Evolutionary conservation across 2,113 vertebrate species (phyloP), one percentile per base, ranked within the genome.

Genomic region (Eulacestoma nigropectus): DNA sequence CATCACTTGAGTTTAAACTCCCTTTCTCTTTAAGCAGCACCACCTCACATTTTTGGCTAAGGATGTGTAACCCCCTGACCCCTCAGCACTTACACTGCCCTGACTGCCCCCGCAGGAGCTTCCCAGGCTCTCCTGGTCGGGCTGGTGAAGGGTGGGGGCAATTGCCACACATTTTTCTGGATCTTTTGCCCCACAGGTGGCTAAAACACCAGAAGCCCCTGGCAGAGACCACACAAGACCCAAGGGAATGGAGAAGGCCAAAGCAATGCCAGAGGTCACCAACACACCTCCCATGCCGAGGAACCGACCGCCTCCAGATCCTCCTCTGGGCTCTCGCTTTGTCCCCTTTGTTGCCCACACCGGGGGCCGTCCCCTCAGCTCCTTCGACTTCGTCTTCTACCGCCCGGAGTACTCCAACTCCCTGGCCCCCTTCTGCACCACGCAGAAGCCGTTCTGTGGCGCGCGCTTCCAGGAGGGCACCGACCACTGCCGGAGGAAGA

Each of bases 361-460:
- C 2, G 63, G 77, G 47, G 89, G 77, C 15, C 26, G 4, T 6
- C 84, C 78, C 11, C 76, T 35, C 0, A 56, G 90, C 50, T 84
- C 74, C 41, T 78, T 94, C 46, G 47, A 10, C 16, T 97, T 98
- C 76, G 35, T 62, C 10, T 97, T 98, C 95, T 97, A 98, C 89
- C 95, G 10, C 5, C 65, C 63, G 0, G 57, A 64, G 11, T 70
- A 25, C n/a, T 52, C 97, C 91, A 98, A 97, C 94, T 97, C 96
- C 0, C 96, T 97, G 94, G 82, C 27, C 5, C 98, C 98, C 25
- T 98, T 98, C 98, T 96, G 95, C 92, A 98, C 98, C 0, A 27
- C 85, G 0, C 96, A 98, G 93, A 97, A 92, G 39, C 93, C 97
- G 0, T 91, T 89, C 44, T 98, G 98, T 0, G 98, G 98, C 32